Evolutionary conservation across 2,113 vertebrate species (phyloP), one percentile per base, ranked within the genome.

Genomic region (Platysteira castanea): DNA sequence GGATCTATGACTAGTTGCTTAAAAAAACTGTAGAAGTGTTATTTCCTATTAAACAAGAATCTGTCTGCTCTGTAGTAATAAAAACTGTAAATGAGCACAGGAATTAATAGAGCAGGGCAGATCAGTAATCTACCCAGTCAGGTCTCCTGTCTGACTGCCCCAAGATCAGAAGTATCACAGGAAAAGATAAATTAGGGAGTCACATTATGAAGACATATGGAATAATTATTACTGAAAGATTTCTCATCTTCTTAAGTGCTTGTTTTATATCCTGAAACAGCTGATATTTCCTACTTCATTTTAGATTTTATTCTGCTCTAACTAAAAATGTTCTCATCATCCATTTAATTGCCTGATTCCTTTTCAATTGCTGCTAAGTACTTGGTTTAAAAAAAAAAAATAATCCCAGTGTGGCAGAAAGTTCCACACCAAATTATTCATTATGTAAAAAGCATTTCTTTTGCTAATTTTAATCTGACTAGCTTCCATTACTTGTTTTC

Each of bases 291-390:
- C 74, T 39, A 74, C 11, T 67, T 93, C 8, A 84, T 67, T 87
- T 95, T 59, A 81, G 30, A 84, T 65, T 88, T 92, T 67, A 80
- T 77, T 65, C 53, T 83, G 54, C 47, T 67, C 24, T 83, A 94
- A 89, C 56, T 70, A 88, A 57, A 68, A 70, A 77, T 37, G 39
- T 63, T 91, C 50, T 80, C 23, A 90, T 80, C 13, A 28, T 67
- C 71, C 39, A 44, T 86, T 89, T 91, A 93, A 90, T 74, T 86
- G 63, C 76, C 71, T 15, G 42, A 93, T 81, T 74, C 64, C 77
- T 87, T 88, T 84, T 81, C 85, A 91, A 44, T 60, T 88, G 71
- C 42, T 91, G 24, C 68, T 95, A 89, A 91, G 37, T 46, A 91
- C 12, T 52, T 71, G 31, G 14, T 39, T 39, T 7, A 76, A 81